These are phyloP conservation scores for Polylopha cassiicola DNA, from an alignment of 2,888 invertebrate species.

Conservation along the genomic window DNA sequence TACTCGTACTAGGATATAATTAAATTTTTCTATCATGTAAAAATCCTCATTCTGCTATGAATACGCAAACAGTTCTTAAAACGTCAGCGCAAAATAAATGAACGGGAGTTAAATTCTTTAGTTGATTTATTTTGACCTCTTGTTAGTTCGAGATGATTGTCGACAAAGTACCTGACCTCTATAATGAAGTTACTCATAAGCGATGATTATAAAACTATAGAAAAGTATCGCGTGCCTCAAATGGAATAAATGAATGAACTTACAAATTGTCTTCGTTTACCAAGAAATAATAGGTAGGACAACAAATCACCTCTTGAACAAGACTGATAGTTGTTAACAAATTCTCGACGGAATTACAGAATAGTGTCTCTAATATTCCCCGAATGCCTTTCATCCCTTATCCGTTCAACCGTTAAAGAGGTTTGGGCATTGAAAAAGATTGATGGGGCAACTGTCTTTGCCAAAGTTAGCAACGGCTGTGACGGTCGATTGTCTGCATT, in stretches of 20 bases:
- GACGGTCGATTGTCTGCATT: conserved; percentile 38
- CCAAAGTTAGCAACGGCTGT: conserved; percentile 32
- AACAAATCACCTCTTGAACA: conserved; percentile 35
- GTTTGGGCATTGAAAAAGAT: conserved; percentile 41
- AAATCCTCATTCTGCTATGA: too few species aligned
- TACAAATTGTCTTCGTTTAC: conserved; percentile 2
- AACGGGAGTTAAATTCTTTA: too few species aligned
- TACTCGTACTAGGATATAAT: too few species aligned
- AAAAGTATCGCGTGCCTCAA: background rate
- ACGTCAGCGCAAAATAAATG: too few species aligned
- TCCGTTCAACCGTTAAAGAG: conserved; percentile 35
- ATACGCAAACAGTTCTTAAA: too few species aligned
- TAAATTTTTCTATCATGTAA: too few species aligned
- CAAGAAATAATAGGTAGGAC: conserved; percentile 18
- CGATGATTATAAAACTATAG: background rate
- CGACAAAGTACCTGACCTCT: too few species aligned
- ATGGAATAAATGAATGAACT: conserved; percentile 1
- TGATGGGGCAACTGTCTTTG: conserved; percentile 38
- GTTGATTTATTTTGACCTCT: too few species aligned
- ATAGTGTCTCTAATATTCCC: conserved; percentile 36
- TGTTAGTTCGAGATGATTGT: too few species aligned
- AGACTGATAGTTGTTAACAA: conserved; percentile 40
- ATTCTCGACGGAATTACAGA: conserved; percentile 36
- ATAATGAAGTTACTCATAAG: too few species aligned
- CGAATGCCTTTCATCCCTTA: conserved; percentile 30